Conservation (phyloP, 2,888 invertebrate genomes). For the Oxystoma pomonae region DNA sequence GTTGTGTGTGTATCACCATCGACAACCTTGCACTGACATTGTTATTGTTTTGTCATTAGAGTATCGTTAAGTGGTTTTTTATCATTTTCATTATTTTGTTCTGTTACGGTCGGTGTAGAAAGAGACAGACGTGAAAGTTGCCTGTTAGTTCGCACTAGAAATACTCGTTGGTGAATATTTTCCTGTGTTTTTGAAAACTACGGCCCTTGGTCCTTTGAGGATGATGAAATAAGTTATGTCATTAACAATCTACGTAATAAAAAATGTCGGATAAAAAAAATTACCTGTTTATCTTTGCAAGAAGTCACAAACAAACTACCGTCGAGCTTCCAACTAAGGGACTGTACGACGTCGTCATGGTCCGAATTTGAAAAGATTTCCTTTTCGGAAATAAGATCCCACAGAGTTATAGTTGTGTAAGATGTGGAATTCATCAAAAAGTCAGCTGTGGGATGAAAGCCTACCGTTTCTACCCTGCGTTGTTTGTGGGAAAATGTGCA, state of each 20-base stretch:
- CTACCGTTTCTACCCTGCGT: constrained; percentile 81
- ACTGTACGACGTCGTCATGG: constrained; percentile 85
- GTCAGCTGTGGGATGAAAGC: constrained; percentile 89
- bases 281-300: constrained; percentile 79
- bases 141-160: too few species aligned
- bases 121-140: too few species aligned
- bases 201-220: too few species aligned
- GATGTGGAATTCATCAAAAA: constrained; percentile 84
- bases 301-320: constrained; percentile 79
- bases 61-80: too few species aligned
- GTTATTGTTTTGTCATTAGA: too few species aligned
- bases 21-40: too few species aligned
- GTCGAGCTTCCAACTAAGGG: constrained; percentile 85
- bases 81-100: too few species aligned
- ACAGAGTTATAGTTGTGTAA: constrained; percentile 74
- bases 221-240: too few species aligned
- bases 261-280: neutral
- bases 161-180: too few species aligned
- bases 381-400: constrained; percentile 81
- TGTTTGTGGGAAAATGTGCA: constrained; percentile 80
- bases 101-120: too few species aligned
- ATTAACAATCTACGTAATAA: neutral
- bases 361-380: constrained; percentile 66
- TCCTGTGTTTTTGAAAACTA: too few species aligned
- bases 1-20: too few species aligned